Base-by-base conservation (phyloP, 2,888 invertebrate genomes). In the Sphecodes monilicornis region DNA sequence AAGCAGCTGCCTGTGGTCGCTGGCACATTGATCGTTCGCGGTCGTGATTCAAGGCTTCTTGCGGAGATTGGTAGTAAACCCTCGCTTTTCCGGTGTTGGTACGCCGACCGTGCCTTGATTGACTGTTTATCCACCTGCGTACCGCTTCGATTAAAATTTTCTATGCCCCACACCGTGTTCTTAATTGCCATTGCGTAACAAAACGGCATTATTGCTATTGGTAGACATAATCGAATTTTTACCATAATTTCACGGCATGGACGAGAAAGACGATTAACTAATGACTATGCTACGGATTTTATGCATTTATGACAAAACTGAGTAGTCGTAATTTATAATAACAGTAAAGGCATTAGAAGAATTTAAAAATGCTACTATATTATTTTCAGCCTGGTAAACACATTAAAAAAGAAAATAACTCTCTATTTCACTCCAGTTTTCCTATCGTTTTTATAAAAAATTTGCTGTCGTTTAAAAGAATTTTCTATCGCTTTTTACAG, bases 1-100 rank as follows among this genome's bases (percentile, higher is more conserved):
- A 80, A 80, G 80, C 82, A 77, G 82, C 74, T 82, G 75, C 86
- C 82, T 57, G 54, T 80, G 87, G 85, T 87, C 76, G 78, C 70
- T 57, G 75, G 72, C 69, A 66, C 73, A 76, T 81, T 64, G 86
- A 72, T 83, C 86, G 80, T 83, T 83, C 72, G 78, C 86, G 75
- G 39, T 57, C 77, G 46, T 73, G 85, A 86, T 85, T 78, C 83
- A 80, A 70, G 72, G 26, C 26, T 86, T 76, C 46, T 50, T 66
- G 64, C 32, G 50, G 2, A 60, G 57, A 77, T 81, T 46, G 73
- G 36, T 39, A 39, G 57, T 39, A 46, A 78, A 85, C 73, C 78
- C 57, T 70, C 39, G 81, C 75, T 78, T 78, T 78, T 81, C 85
- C 85, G 26, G 50, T 77, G 32, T 78, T 72, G 57, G 26, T 69